Evolutionary conservation across 92 coral and sea anemone species (phyloP).

Genomic region (Montipora capitata): DNA sequence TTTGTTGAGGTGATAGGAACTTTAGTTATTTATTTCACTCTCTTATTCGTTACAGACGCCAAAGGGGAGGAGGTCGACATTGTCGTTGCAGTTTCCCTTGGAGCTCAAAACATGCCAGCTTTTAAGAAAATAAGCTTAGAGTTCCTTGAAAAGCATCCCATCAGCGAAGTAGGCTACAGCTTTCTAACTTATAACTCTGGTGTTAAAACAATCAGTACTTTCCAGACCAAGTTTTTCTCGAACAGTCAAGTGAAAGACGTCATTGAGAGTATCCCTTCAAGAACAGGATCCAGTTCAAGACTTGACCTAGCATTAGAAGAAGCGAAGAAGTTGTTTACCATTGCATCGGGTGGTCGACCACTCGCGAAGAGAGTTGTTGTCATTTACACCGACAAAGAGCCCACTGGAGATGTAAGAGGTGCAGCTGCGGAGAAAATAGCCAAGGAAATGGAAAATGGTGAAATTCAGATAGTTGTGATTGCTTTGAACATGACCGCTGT

Average conservation of each 20-base stretch:
- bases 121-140: conserved; percentile 31
- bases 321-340: conserved; percentile 76
- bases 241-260: conserved; percentile 64
- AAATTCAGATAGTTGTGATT: conserved; percentile 77
- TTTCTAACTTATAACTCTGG: conserved; percentile 65
- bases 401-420: conserved; percentile 54
- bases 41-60: background rate
- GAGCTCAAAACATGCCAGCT: conserved; percentile 6
- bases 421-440: conserved; percentile 51
- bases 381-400: conserved; percentile 79
- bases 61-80: conserved; percentile 29
- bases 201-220: conserved; percentile 50
- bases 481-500: conserved; percentile 68
- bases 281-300: conserved; percentile 72
- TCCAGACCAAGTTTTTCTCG: conserved; percentile 65
- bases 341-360: conserved; percentile 65
- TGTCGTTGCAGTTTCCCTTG: conserved; percentile 42
- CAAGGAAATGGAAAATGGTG: conserved; percentile 61
- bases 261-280: conserved; percentile 65
- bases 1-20: too few species aligned
- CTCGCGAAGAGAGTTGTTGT: conserved; percentile 85
- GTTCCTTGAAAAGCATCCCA: conserved; percentile 54
- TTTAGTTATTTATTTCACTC: too few species aligned
- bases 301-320: conserved; percentile 73
- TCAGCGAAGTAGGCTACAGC: conserved; percentile 69